Evolutionary conservation across 2,797 vertebrate genomes (phyloP), one percentile per base, ranked within the genome.

Genomic region (Lepilemur ruficaudatus): DNA sequence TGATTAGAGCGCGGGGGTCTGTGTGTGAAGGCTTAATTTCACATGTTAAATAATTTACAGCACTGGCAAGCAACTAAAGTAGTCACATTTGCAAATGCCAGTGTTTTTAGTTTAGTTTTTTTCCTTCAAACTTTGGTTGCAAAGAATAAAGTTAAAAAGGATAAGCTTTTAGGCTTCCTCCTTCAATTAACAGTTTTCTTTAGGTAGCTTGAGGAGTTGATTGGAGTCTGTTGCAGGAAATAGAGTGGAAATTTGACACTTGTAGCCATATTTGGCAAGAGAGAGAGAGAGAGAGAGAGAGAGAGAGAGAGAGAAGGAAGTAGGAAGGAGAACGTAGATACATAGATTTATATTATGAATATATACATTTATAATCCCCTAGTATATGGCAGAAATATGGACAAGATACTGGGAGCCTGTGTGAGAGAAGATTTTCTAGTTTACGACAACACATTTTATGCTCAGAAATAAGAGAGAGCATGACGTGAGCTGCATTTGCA

Each of bases 401-500:
- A 82, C 46, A 14, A 38, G 50, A 7, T 12, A 22, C 1, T 20
- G 30, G 50, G 25, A 73, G 13, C 88, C 41, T 8, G 1, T 0
- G 4, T 5, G 4, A 25, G n/a, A 11, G 63, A 11, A 55, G 4
- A 25, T n/a, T n/a, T 28, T 8, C 81, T 9, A 28, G 43, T 20
- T 35, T 12, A 50, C 35, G 57, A 72, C 7, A 2, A 28, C 2
- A 28, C 4, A 3, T 28, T 70, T 63, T 22, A 18, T 2, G 12
- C 11, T 3, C 8, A 32, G 85, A 65, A 46, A 12, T 13, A 7
- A 70, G 13, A 25, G 14, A n/a, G 32, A 50, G 18, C 4, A 2
- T 18, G 2, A 2, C 0, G 3, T 4, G 2, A 52, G n/a, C 0
- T 5, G 2, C 48, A 13, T 7, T 46, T 12, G 9, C 7, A 18